A percentile compares a stretch with the other conserved stretches of the same genome.
These are phyloP conservation scores for Stichopus horrens DNA, from an alignment of 53 echinoderm and acorn worm species.

Conservation along the genomic window DNA sequence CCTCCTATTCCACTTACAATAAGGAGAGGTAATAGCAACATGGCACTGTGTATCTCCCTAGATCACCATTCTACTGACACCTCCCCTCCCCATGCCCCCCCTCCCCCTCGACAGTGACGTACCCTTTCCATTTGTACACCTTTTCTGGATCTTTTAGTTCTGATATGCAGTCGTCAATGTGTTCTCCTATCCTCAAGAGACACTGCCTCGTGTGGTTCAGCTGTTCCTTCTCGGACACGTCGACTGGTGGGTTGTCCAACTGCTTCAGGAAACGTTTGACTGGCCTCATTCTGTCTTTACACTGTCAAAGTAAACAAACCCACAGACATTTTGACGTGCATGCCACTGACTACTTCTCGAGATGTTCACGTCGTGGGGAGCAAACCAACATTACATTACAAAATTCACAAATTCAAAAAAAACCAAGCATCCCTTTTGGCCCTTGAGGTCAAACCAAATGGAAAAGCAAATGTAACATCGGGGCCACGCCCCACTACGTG, in stretches of 20 bases:
- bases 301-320: conserved; percentile 49
- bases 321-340: neutral
- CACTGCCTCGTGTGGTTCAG: conserved; percentile 97
- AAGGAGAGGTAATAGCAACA: too few relatives aligned
- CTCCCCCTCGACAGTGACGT: neutral
- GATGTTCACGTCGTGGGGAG: too few relatives aligned
- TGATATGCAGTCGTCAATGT: conserved; percentile 89
- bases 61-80: too few relatives aligned
- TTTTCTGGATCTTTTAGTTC: conserved; percentile 86
- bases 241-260: conserved; percentile 95
- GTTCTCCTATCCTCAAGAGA: conserved; percentile 94
- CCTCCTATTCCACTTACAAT: too few relatives aligned
- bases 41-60: too few relatives aligned
- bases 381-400: too few relatives aligned
- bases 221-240: conserved; percentile 91
- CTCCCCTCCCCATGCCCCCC: too few relatives aligned
- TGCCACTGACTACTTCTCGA: neutral
- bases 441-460: too few relatives aligned
- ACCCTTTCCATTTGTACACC: conserved; percentile 98
- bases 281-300: conserved; percentile 96
- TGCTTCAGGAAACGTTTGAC: conserved; percentile 92
- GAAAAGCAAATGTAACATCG: too few relatives aligned
- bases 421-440: too few relatives aligned
- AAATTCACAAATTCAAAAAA: too few relatives aligned
- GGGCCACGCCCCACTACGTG: too few relatives aligned